Percentiles rank a stretch among this genome's conserved stretches.
These are phyloP conservation scores for Parotia lawesii DNA, from an alignment of 2,113 vertebrate genomes.

Conservation along the genomic window DNA sequence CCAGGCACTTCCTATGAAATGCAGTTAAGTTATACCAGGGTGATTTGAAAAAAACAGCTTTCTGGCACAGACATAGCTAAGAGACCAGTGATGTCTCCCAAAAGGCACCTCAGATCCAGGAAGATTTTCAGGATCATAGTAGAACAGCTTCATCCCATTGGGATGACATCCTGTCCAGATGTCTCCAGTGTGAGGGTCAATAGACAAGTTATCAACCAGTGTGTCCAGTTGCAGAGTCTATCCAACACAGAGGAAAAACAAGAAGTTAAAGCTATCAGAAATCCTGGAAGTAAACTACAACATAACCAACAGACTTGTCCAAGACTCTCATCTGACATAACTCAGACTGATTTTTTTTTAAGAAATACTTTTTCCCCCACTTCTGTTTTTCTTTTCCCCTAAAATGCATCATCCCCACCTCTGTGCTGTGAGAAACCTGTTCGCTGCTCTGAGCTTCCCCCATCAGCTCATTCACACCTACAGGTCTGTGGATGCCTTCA, in stretches of 20 bases:
- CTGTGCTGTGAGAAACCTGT: background rate
- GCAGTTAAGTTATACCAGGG: background rate
- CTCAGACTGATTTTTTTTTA: background rate
- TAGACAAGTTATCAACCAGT: conserved; percentile 82
- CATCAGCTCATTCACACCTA: background rate
- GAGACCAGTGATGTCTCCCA: background rate
- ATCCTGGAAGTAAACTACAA: background rate
- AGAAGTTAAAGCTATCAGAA: background rate
- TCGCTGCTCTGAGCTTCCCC: background rate
- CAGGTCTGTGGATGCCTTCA: background rate
- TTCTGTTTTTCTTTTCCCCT: background rate
- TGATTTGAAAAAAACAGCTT: background rate
- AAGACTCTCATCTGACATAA: background rate
- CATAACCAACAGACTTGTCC: background rate
- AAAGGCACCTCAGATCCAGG: conserved; percentile 88
- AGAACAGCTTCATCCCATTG: conserved; percentile 72
- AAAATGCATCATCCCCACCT: background rate
- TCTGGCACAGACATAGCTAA: background rate
- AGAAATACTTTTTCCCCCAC: background rate
- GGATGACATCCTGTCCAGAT: conserved; percentile 88
- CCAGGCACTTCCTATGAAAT: background rate
- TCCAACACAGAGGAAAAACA: background rate
- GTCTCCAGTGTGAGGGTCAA: conserved; percentile 84
- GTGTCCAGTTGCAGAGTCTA: conserved; percentile 79
- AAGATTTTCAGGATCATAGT: conserved; percentile 71